A percentile compares a stretch with the other conserved stretches of the same genome.
Conservation (phyloP, 2,888 invertebrate genomes). For the Patella ulyssiponensis region DNA sequence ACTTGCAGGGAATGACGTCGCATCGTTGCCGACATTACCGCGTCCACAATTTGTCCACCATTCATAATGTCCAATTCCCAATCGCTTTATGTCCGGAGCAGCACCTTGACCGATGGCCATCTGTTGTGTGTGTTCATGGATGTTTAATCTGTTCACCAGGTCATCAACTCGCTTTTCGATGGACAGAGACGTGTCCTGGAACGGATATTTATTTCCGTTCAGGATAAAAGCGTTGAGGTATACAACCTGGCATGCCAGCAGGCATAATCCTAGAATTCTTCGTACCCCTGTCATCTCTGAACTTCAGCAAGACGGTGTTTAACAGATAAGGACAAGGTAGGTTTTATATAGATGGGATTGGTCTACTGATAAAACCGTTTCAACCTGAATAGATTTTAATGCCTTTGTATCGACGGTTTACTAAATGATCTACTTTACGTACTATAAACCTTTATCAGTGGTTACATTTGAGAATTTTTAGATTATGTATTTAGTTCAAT, state of each 20-base stretch:
- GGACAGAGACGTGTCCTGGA: conserved; percentile 44
- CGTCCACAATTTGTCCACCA: conserved; percentile 7
- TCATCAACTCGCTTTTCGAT: conserved; percentile 52
- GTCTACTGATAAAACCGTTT: no score
- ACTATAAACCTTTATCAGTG: no score
- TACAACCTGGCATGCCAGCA: neutral
- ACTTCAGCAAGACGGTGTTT: neutral
- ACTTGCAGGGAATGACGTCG: neutral
- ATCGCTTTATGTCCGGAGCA: neutral
- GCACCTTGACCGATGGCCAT: conserved; percentile 28
- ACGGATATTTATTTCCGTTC: conserved; percentile 37
- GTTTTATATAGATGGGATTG: no score
- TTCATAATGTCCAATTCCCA: neutral
- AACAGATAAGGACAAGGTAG: no score
- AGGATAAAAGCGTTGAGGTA: neutral
- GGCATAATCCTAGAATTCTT: neutral
- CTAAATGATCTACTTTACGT: no score
- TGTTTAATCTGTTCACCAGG: conserved; percentile 45
- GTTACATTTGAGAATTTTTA: no score
- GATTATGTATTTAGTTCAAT: no score
- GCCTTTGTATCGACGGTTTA: no score
- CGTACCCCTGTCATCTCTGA: neutral
- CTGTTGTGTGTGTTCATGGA: conserved; percentile 48
- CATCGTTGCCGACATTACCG: neutral
- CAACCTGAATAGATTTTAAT: no score